Base-by-base conservation (phyloP, 2,888 invertebrate species). In the Polydrusus pterygomalis region DNA sequence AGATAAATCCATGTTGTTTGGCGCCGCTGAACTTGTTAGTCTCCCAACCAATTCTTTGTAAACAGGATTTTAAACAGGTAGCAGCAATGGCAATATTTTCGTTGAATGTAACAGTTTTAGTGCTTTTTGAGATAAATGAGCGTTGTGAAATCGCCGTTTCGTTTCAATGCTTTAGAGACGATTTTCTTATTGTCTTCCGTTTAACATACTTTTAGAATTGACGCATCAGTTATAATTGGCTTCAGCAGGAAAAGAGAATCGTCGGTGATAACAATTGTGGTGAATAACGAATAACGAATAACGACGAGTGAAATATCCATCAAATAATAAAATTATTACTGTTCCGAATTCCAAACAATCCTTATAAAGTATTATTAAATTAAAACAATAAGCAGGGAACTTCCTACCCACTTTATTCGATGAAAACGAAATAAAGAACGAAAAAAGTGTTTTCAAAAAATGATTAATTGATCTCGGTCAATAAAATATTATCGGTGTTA, bases 21-120 rank as follows among this genome's bases (percentile, higher is more conserved):
- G 65, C 65, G 65, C 65, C 65, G 11, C 51, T 10, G 9, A 51
- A 67, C 65, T 67, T 25, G 25, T 25, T 67, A 67, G 51, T 51
- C 18, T 15, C 65, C 34, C 17, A 40, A 51, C 34, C 17, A 40
- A 51, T 51, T 67, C 51, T 51, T 67, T 18, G 65, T 67, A 67
- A 67, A 67, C 65, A 67, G 65, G 8, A 49, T 49, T 65, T 67
- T 25, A 25, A 25, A 67, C 65, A 67, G 65, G 64, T 65, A 65
- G 34, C 49, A 47, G 34, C 10, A n/a, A n/a, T n/a, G 49, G 13
- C 15, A 34, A 25, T 65, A 49, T 49, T 65, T 65, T 25, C 20
- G 9, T 45, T 15, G 34, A 8, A 10, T 34, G 2, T 34, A 34
- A 8, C 34, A 25, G 25, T 15, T 63, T 63, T 45, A 45, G 20